Evolutionary conservation across 1,140 invertebrate species (phyloP), one percentile per base, ranked within the genome.

Genomic region (Anastrepha ludens): DNA sequence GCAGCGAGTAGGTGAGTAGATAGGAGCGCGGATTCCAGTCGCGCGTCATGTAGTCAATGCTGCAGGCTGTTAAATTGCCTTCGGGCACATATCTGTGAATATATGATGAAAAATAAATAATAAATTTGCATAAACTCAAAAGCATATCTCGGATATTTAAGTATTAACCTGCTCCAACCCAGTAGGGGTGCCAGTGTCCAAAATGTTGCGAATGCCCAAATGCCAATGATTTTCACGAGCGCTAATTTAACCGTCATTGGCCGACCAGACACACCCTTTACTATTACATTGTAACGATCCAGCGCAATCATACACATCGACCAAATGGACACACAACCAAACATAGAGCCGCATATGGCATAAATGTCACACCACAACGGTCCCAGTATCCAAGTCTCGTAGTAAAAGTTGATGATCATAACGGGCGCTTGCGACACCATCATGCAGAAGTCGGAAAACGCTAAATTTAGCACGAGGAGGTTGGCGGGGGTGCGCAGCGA

Each of bases 391-490:
- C 97, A 98, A 2, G 97, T 97, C 94, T 97, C 96, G 90, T 96
- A 94, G 90, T 96, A 97, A 93, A 97, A 97, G 93, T 97, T 98
- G 88, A 97, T 95, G 20, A 97, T 95, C 96, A 97, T 97, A 55
- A 96, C 94, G 20, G 97, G 96, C 89, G 96, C 95, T 96, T 97
- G 97, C 74, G 93, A 93, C 87, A 96, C 93, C 97, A 98, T 98
- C 97, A 98, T 97, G 47, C 96, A 92, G 91, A 98, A 97, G 91
- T 98, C 97, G 11, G 96, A 97, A 91, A 98, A 96, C 8, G 97
- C 97, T 89, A 98, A 94, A 93, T 98, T 98, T 65, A 98, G 95
- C 13, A 98, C 96, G 55, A 98, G 94, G 87, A 98, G 93, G 93
- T 98, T 98, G 87, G 97, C 97, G 15, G 97, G 97, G 20, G 97